Percentiles rank a stretch among this genome's conserved stretches.
Evolutionary conservation across 2,888 invertebrate genomes (phyloP).

Genomic region (Sepiola atlantica): DNA sequence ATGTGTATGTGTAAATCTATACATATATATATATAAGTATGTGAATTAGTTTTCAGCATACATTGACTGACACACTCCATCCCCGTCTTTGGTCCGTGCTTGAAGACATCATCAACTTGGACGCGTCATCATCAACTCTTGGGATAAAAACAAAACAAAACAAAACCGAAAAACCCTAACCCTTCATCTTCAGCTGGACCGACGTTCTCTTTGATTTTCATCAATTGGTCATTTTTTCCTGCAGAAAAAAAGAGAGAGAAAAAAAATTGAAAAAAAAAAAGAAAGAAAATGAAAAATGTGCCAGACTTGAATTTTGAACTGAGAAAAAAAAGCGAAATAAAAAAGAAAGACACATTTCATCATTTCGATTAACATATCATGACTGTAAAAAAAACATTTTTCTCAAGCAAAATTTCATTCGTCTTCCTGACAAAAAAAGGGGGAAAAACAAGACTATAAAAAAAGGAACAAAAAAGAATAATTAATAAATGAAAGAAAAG

Average conservation of each 20-base stretch:
- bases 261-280: background rate
- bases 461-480: background rate
- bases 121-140: background rate
- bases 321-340: background rate
- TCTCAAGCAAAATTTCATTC: background rate
- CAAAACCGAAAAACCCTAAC: too few species aligned
- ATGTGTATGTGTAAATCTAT: background rate
- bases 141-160: too few species aligned
- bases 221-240: background rate
- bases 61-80: background rate
- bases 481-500: background rate
- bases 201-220: background rate
- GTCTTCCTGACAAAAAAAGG: background rate
- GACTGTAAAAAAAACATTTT: conserved; percentile 6
- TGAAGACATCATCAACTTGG: background rate
- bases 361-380: background rate
- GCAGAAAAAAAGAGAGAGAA: background rate
- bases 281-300: background rate
- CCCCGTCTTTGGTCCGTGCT: background rate
- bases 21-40: background rate
- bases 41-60: conserved; percentile 10
- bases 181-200: too few species aligned
- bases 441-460: too few species aligned
- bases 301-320: background rate
- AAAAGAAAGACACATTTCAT: background rate